Base-by-base conservation (phyloP, 2,888 invertebrate genomes). In the Cerceris ruficornis region DNA sequence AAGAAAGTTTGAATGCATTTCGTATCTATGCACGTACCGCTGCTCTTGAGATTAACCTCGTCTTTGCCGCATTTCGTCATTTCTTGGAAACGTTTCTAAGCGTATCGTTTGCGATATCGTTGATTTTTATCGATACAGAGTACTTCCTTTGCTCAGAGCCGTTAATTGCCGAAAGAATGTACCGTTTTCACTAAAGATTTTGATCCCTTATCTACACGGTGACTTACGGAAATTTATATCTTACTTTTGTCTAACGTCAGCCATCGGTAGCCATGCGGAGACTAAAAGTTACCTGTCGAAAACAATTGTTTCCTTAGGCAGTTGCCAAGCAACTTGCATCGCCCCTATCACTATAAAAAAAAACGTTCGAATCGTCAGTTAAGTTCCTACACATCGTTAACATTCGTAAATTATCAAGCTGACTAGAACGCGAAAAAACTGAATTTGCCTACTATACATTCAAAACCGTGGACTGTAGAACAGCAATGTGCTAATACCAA, bases 21-120 rank as follows among this genome's bases (percentile, higher is more conserved):
- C 28, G 28, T 28, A 28, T 28, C 28, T 28, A 28, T 1, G 28
- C 13, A 55, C 80, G 17, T 75, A 84, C 84, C 80, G 15, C 69
- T 80, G 57, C 84, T 84, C 50, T 84, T 84, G 43, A 84, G 73
- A 80, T 80, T 84, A 72, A 72, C 49, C 60, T 82, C 67, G 46
- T 67, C 71, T 69, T 65, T 81, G 15, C 82, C 77, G 49, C 80
- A 87, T 83, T 77, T 87, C 64, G 86, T 87, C 89, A 89, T 89
- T 67, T 82, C 42, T 67, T 41, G 9, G 17, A 5, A 46, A 17
- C 15, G 77, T 4, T 39, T 66, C 43, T n/a, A 17, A 52, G n/a
- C 52, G 8, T 14, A 11, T 6, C 6, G 28, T 43, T 55, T 14
- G 46, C 13, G 13, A 42, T 41, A 39, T 11, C 5, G 13, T 17